phyloP scores from a whole-genome alignment of 1,140 invertebrate genomes.

The Nephotettix cincticeps region DNA sequence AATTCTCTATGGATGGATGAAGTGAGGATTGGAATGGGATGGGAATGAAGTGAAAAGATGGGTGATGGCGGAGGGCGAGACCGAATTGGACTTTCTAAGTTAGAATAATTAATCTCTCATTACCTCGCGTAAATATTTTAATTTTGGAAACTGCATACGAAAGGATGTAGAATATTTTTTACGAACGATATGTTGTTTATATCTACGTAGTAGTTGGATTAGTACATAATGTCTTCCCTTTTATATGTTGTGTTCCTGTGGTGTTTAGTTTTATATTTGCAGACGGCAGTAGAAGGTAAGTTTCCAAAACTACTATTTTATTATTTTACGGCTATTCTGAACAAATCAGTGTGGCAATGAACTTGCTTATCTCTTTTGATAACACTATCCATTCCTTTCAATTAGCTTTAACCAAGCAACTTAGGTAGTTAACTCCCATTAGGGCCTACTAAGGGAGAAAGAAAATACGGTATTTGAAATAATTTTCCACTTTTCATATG shows the following conservation, averaged over 20 bases:
- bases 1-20: too few species aligned
- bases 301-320: not conserved
- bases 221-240: slow-evolving; percentile 35
- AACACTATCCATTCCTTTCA: not conserved
- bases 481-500: too few species aligned
- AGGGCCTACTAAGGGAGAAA: too few species aligned
- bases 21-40: too few species aligned
- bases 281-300: slow-evolving; percentile 30
- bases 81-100: too few species aligned
- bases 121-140: too few species aligned
- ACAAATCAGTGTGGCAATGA: not conserved
- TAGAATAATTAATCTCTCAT: too few species aligned
- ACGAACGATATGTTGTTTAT: not conserved
- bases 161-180: too few species aligned
- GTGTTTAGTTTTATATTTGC: slow-evolving; percentile 30
- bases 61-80: too few species aligned
- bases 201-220: not conserved
- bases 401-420: not conserved
- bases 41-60: too few species aligned
- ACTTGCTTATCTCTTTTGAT: not conserved
- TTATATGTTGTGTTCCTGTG: slow-evolving; percentile 22
- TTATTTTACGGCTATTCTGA: not conserved
- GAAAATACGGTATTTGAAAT: too few species aligned
- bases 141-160: too few species aligned
- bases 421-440: not conserved